Percentiles rank a stretch among this genome's conserved stretches.
These are phyloP conservation scores for Trinorchestia longiramus DNA, from an alignment of 1,140 invertebrate genomes.

Conservation along the genomic window DNA sequence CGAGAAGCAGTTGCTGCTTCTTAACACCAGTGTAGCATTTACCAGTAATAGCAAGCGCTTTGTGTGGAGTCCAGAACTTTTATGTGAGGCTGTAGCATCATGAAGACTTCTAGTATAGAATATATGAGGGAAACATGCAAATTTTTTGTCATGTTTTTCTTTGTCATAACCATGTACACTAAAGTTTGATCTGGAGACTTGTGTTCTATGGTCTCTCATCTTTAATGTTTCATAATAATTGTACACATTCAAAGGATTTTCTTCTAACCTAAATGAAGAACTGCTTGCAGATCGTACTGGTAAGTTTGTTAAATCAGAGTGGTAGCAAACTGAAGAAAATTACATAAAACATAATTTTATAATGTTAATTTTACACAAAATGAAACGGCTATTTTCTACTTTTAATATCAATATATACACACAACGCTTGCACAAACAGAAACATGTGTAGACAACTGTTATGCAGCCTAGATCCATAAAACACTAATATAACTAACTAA, in stretches of 20 bases:
- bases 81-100: background rate
- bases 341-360: too few species aligned
- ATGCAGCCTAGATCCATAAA: background rate
- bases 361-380: too few species aligned
- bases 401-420: background rate
- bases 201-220: background rate
- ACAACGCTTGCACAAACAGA: background rate
- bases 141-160: background rate
- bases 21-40: background rate
- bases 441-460: background rate
- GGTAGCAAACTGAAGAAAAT: background rate
- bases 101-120: background rate
- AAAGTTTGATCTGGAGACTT: background rate
- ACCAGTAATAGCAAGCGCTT: too few species aligned
- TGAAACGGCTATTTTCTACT: background rate
- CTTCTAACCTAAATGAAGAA: background rate
- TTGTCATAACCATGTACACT: background rate
- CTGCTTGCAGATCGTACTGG: background rate
- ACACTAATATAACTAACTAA: too few species aligned
- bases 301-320: background rate
- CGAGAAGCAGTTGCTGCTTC: constrained; percentile 43
- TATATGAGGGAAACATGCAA: background rate
- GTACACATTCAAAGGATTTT: background rate
- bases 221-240: background rate
- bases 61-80: too few species aligned